Evolutionary conservation across 2,888 invertebrate genomes (phyloP), one percentile per base, ranked within the genome.

Genomic region (Boloria selene): DNA sequence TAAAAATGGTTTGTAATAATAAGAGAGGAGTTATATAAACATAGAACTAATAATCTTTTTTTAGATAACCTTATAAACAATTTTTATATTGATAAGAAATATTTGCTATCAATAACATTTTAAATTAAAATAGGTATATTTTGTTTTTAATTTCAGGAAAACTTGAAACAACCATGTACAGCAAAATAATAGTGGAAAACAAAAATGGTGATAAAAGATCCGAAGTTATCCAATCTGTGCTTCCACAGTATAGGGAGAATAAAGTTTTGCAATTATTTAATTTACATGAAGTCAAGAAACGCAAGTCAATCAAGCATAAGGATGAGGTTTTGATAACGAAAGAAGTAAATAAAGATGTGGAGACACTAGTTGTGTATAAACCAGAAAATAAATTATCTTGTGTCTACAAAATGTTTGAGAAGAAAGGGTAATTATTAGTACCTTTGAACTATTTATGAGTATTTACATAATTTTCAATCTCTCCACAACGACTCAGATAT

Each of bases 201-300:
- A 71, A 75, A 0, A 76, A 78, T 0, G 82, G 84, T 0, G 79
- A 82, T 2, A 82, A 79, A 47, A 88, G 86, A 60, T 84, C 87
- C 0, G 90, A 88, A 65, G 81, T 85, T 55, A 79, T 85, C 47
- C 86, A 89, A 49, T 79, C 85, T 14, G 77, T 87, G 0, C 73
- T 91, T 1, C 91, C 91, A 0, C 82, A 82, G 38, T 91, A 84
- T 62, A 78, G 82, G n/a, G 89, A 90, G 72, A 87, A 83, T 59
- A 85, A 80, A 56, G 61, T 81, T 0, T 59, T 88, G 3, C 74
- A 76, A 0, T 75, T 71, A 0, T 84, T 74, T 38, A 72, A 61
- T 6, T 61, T 81, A 4, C 4, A 17, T 0, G 56, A 68, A 2
- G 17, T 56, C 0, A 75, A 73, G 17, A 78, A 74, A 47, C 62